Evolutionary conservation across 2,113 vertebrate genomes (phyloP), one percentile per base, ranked within the genome.

Genomic region (Zosterops lateralis): DNA sequence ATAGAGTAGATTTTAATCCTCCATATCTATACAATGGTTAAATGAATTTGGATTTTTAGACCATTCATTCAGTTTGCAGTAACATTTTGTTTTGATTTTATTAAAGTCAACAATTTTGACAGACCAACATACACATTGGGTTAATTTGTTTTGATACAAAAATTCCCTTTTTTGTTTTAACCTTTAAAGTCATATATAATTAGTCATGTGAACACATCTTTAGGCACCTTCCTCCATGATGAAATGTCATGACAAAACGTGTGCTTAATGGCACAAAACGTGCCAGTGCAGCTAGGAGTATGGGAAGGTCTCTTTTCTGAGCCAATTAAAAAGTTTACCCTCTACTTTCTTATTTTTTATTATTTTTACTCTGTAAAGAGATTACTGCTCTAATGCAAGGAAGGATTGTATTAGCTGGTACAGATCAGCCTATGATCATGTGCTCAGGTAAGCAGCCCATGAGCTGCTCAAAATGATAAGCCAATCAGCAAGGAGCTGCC

Each of bases 401-500:
- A 95, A 95, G 44, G 15, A 56, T 86, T 74, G 57, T 19, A 92
- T 93, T 44, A 85, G 88, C 96, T 93, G 74, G 90, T 66, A 47
- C 19, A 64, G 77, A 93, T 96, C 80, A 92, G 88, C 84, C 92
- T 92, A 89, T 58, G 95, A 91, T 65, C 66, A 40, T 42, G 76
- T 81, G 94, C 82, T 97, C 91, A 40, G 58, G 94, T 42, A 88
- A 97, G 92, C 89, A 96, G 91, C 84, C 95, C 91, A 93, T 89
- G 91, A 95, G 93, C 79, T 65, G 93, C 86, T 97, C 5, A 38
- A 54, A 94, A 62, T 22, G 7, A 47, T 60, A 62, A 96, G 65
- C 98, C 97, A 98, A 98, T 98, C 97, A 96, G 89, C 74, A 74
- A 75, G 74, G 76, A 83, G 93, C 56, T 96, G 89, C 95, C 83